Percentiles rank a stretch among this genome's conserved stretches.
Conservation (phyloP, 2,113 vertebrate genomes). For the Ciconia maguari region DNA sequence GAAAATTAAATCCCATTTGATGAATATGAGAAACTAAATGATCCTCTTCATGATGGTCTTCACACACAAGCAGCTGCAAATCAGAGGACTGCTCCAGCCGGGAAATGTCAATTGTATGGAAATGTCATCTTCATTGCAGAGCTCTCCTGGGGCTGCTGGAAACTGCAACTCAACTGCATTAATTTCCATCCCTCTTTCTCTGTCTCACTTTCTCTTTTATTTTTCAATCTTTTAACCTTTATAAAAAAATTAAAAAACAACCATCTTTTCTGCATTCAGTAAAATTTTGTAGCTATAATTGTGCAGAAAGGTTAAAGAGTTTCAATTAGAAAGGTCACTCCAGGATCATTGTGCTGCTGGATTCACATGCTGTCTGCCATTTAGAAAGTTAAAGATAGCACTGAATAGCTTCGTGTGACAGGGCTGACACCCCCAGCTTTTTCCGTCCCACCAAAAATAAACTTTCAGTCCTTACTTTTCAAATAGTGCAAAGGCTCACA, state of each 20-base stretch:
- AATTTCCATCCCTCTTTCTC: slow-evolving; percentile 33
- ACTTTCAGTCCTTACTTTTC: background rate
- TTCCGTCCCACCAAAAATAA: background rate
- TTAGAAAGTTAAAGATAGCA: background rate
- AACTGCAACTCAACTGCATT: slow-evolving; percentile 31
- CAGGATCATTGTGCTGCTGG: background rate
- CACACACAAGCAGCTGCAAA: slow-evolving; percentile 38
- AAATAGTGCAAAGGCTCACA: background rate
- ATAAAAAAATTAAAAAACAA: background rate
- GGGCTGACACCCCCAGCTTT: background rate
- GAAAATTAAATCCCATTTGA: slow-evolving; percentile 3
- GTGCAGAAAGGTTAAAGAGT: slow-evolving; percentile 46
- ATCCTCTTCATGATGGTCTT: slow-evolving; percentile 43
- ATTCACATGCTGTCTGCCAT: background rate
- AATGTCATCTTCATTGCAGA: slow-evolving; percentile 58
- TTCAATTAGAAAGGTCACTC: slow-evolving; percentile 54
- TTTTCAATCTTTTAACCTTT: slow-evolving; percentile 55
- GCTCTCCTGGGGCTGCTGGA: slow-evolving; percentile 21
- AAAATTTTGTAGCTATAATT: background rate
- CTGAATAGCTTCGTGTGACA: background rate
- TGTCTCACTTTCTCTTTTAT: background rate
- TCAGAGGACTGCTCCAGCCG: slow-evolving; percentile 15
- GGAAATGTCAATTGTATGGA: slow-evolving; percentile 66
- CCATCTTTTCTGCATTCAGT: slow-evolving; percentile 1
- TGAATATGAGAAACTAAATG: slow-evolving; percentile 52